Evolutionary conservation across 1,140 invertebrate genomes (phyloP), one percentile per base, ranked within the genome.

Genomic region (Magallana gigas): DNA sequence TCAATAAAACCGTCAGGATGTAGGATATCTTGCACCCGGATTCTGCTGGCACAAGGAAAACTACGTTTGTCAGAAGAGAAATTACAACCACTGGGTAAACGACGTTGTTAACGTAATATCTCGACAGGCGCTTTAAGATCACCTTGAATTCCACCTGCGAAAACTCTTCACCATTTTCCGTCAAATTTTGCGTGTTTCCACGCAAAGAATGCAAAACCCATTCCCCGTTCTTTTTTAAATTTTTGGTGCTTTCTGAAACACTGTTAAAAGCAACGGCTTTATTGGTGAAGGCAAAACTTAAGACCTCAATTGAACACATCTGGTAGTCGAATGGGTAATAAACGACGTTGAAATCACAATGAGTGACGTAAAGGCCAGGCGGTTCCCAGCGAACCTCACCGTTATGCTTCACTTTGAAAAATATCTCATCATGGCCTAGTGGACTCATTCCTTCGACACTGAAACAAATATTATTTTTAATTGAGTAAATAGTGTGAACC

Each of bases 371-470:
- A 93, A 99, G 99, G 7, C 98, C 98, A 29, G 98, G 98, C 59
- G 98, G 98, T 93, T 98, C 98, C 98, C 98, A 99, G 71, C 97
- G 96, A 62, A 99, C 98, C 95, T 97, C 98, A n/a, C 98, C 98
- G 95, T 98, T 99, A 94, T 62, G 8, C 14, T 81, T 56, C 5
- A 82, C 76, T 56, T 60, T 60, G 57, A 87, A 82, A 12, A 87
- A 87, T 36, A 83, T 36, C 14, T 87, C 64, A 1, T 57, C 58
- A 9, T 81, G 29, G 0, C 68, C 68, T 8, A 76, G 29, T 36
- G 68, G 68, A 12, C 36, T 29, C 68, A 76, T 76, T 4, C 68
- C 68, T 29, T 4, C 23, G 11, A 76, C 68, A 29, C 68, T 76
- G 23, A 23, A 23, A 23, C 23, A 23, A 23, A 23, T 23, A 1